Evolutionary conservation across 1,140 invertebrate species (phyloP), one percentile per base, ranked within the genome.

Genomic region (Temnothorax longispinosus): DNA sequence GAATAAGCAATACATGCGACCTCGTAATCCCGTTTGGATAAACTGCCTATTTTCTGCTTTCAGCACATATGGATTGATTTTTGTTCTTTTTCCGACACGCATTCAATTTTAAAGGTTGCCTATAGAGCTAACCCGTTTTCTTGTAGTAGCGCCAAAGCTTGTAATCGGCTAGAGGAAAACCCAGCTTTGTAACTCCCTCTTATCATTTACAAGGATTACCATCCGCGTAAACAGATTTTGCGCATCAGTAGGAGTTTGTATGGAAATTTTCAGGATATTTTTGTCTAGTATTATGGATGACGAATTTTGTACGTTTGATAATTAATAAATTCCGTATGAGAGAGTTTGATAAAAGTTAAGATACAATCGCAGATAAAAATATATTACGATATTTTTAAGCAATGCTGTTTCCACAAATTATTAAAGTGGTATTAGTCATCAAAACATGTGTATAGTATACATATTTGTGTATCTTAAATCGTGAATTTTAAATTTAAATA

Each of bases 11-110:
- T 77, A 62, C 41, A 27, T 62, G 41, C 41, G 56, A 60, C 21
- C 41, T 77, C 75, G 27, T 77, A 62, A 77, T 38, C 58, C 18
- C 75, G 35, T 77, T 77, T 15, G 41, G 10, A 15, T 47, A 77
- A 77, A 47, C 56, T 58, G 74, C 75, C 75, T 77, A 77, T 62
- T 77, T 62, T 77, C 75, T 77, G 41, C 41, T 77, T 47, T 47
- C 15, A 41, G 56, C 58, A 18, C 38, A 44, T 41, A 60, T n/a
- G 27, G 56, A 77, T 62, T 77, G 75, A 77, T 77, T 62, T 62
- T 62, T 60, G 18, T 77, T 62, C 21, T 47, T 8, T 47, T 62
- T 62, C 62, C 27, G n/a, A 32, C 8, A 27, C 50, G 13, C 35
- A 21, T 32, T 62, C 41, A 60, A 60, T 76, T 76, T 60, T 60